Conservation (phyloP, 1,140 invertebrate genomes). For the Calycopis cecrops region DNA sequence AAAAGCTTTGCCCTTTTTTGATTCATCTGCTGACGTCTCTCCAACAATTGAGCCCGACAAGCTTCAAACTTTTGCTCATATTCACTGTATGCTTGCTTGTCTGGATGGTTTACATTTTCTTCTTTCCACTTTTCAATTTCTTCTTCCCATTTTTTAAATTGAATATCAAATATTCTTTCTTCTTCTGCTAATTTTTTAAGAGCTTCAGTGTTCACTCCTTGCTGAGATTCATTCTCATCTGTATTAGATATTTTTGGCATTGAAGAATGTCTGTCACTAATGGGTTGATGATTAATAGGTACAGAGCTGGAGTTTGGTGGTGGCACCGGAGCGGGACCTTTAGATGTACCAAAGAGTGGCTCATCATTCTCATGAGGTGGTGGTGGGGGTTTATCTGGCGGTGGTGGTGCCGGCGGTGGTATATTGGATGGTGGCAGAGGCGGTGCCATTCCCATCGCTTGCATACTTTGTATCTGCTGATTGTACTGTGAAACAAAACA, state of each 20-base stretch:
- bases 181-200: slow-evolving; percentile 77
- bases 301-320: slow-evolving; percentile 31
- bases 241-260: slow-evolving; percentile 38
- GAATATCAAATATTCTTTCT: slow-evolving; percentile 86
- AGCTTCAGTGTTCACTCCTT: slow-evolving; percentile 44
- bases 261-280: slow-evolving; percentile 30
- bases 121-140: slow-evolving; percentile 90
- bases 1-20: slow-evolving; percentile 75
- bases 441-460: slow-evolving; percentile 52
- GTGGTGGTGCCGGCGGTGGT: slow-evolving; percentile 73
- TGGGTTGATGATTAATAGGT: slow-evolving; percentile 12
- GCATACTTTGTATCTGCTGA: slow-evolving; percentile 74
- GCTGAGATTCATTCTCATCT: slow-evolving; percentile 22
- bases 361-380: slow-evolving; percentile 64
- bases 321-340: slow-evolving; percentile 31
- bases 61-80: slow-evolving; percentile 90
- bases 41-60: slow-evolving; percentile 84
- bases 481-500: slow-evolving; percentile 73
- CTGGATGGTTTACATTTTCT: slow-evolving; percentile 89
- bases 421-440: slow-evolving; percentile 47
- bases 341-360: slow-evolving; percentile 40
- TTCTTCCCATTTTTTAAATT: slow-evolving; percentile 90
- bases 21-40: slow-evolving; percentile 87
- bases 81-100: slow-evolving; percentile 87
- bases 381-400: slow-evolving; percentile 53